phyloP scores from a whole-genome alignment of 2,113 vertebrate species.

The Oreochromis niloticus region DNA sequence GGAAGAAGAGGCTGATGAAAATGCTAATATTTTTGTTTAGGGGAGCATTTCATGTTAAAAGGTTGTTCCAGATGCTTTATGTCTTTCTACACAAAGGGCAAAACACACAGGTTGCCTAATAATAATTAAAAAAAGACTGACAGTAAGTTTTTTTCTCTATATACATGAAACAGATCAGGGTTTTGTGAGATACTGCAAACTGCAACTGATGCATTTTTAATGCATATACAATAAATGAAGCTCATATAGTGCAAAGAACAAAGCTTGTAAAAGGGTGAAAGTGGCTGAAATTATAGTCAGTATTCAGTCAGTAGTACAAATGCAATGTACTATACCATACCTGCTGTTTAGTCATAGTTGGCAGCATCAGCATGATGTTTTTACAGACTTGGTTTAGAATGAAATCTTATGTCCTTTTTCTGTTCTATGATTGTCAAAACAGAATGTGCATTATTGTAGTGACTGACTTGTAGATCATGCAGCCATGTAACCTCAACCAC shows the following conservation, averaged over 20 bases:
- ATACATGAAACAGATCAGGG: not conserved
- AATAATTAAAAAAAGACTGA: not conserved
- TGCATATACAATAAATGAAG: not conserved
- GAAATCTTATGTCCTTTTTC: not conserved
- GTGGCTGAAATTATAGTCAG: not conserved
- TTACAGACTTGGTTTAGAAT: not conserved
- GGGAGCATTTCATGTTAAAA: not conserved
- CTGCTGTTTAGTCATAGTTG: rapidly evolving
- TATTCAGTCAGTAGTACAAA: too few species aligned
- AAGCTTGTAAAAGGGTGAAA: not conserved
- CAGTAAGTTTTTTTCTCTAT: not conserved
- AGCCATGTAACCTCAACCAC: not conserved
- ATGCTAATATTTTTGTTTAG: not conserved
- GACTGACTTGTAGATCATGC: not conserved
- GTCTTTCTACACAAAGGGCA: not conserved
- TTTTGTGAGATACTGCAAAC: not conserved
- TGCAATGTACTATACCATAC: not conserved
- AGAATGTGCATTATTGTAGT: not conserved
- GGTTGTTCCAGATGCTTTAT: not conserved
- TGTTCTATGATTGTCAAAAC: not conserved
- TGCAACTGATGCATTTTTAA: not conserved
- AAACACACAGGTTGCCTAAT: not conserved
- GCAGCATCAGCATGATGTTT: not conserved
- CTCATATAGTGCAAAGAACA: not conserved
- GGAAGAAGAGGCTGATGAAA: not conserved